phyloP scores from a whole-genome alignment of 2,113 vertebrate species.

The Anas platyrhynchos region DNA sequence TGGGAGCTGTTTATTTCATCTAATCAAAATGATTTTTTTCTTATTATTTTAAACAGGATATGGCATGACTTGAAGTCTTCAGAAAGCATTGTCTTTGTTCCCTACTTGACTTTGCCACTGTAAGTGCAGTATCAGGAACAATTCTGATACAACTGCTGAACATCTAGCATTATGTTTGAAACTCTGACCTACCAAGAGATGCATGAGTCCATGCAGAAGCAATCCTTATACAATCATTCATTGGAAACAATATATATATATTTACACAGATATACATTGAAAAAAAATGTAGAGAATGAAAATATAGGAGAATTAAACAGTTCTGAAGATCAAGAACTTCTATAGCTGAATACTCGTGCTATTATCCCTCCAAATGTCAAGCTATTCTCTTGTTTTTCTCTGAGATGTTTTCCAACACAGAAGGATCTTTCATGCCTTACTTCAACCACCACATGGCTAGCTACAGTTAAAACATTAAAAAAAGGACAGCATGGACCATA shows the following conservation, averaged over 20 bases:
- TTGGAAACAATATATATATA: background rate
- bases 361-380: background rate
- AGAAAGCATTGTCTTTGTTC: background rate
- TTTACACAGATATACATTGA: background rate
- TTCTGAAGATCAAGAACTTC: background rate
- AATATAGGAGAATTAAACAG: background rate
- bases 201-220: background rate
- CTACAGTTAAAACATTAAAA: background rate
- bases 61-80: background rate
- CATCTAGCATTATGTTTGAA: background rate
- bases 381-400: background rate
- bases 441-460: background rate
- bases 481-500: background rate
- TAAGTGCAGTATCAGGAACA: background rate
- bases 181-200: background rate
- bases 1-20: background rate
- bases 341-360: background rate
- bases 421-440: background rate
- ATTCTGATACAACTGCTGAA: background rate
- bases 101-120: background rate
- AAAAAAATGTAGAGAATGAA: background rate
- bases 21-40: background rate
- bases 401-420: background rate
- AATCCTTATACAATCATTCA: background rate
- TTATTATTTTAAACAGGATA: background rate